Evolutionary conservation across 2,797 vertebrate genomes (phyloP), one percentile per base, ranked within the genome.

Genomic region (Heteromormyrus szaboi): DNA sequence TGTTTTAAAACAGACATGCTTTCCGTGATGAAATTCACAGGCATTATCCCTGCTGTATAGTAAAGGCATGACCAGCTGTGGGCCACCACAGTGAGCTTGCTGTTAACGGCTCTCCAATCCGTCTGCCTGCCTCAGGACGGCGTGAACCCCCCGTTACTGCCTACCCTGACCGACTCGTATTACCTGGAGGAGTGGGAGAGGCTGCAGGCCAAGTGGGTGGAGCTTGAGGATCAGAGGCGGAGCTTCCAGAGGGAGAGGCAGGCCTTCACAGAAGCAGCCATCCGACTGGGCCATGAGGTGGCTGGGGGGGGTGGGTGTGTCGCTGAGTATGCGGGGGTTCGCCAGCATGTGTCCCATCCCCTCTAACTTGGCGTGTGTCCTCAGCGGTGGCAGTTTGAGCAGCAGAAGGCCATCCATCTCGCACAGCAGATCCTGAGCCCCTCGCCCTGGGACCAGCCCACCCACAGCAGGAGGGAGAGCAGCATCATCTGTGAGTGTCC

Each of bases 141-240:
- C 8, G 86, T 95, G 2, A 41, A 25, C 1, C 88, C 92, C 0
- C 90, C 93, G 0, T 86, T 94, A 0, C 93, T 93, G 0, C 65
- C 92, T 4, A 91, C 94, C 22, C 91, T 96, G 72, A 89, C 91
- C 0, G 93, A 95, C 79, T 95, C 93, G 8, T 96, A 96, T 89
- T 95, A 95, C 89, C 84, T 97, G 90, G 96, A 97, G 85, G 96
- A 97, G 91, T 94, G 96, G 95, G 95, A 96, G 81, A 94, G 91
- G 88, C 94, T 97, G 9, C 94, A 95, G 91, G 62, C 91, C 85
- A 91, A 91, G 37, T 91, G 92, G 90, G 91, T 76, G 0, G 92
- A 95, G 90, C 91, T 97, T 0, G 83, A 94, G 44, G 91, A 93
- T 19, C 96, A 96, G 92, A 95, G 89, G 92, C 89, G 88, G 89